Evolutionary conservation across 1,140 invertebrate genomes (phyloP).

Genomic region (Limonius californicus): DNA sequence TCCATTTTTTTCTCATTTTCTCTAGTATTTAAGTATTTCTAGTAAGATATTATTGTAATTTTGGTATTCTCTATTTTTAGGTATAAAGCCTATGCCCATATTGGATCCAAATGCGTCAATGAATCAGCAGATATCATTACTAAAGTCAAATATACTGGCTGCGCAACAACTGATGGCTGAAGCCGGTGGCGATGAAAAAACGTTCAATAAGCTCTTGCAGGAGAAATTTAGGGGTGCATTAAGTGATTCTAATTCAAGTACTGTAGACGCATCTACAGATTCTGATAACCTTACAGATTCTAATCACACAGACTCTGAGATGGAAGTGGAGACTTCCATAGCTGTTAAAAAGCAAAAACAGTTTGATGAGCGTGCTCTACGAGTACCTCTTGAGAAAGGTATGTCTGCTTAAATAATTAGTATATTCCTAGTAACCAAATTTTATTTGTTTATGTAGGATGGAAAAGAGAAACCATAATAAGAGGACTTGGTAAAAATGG

Average conservation of each 20-base stretch:
- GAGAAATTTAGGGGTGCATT: conserved; percentile 53
- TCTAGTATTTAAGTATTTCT: not conserved
- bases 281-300: conserved; percentile 54
- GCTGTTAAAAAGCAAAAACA: conserved; percentile 48
- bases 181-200: conserved; percentile 51
- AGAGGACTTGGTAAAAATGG: conserved; percentile 76
- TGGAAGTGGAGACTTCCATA: conserved; percentile 44
- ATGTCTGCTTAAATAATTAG: conserved; percentile 12
- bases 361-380: conserved; percentile 60
- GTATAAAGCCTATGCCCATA: conserved; percentile 57
- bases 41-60: not conserved
- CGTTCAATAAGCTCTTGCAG: conserved; percentile 46
- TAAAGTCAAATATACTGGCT: conserved; percentile 58
- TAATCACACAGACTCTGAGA: conserved; percentile 48
- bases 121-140: conserved; percentile 57
- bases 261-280: conserved; percentile 52
- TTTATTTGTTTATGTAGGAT: conserved; percentile 51
- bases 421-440: not conserved
- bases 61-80: no score
- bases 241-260: conserved; percentile 48
- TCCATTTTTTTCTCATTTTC: no score
- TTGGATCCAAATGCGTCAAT: conserved; percentile 55
- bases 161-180: conserved; percentile 53
- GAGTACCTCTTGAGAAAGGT: conserved; percentile 70
- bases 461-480: conserved; percentile 87